Evolutionary conservation across 2,888 invertebrate species (phyloP).

Genomic region (Polia nebulosa): DNA sequence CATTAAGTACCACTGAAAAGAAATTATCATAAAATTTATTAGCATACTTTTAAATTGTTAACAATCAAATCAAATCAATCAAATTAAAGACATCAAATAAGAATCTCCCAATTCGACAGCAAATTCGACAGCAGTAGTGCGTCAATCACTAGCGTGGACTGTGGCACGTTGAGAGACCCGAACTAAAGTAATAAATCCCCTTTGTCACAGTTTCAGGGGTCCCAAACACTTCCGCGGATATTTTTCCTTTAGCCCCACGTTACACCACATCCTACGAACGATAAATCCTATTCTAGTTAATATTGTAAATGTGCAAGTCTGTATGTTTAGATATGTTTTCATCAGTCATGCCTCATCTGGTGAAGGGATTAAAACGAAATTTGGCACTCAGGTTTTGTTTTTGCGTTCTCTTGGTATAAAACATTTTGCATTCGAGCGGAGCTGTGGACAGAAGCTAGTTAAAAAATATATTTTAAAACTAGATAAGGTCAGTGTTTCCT

Average conservation of each 20-base stretch:
- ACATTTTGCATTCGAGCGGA: not conserved
- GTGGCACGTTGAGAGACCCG: slow-evolving; percentile 42
- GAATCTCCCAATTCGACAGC: slow-evolving; percentile 32
- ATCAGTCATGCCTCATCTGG: not conserved
- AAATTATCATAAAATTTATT: no score
- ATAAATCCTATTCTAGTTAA: not conserved
- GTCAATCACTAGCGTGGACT: slow-evolving; percentile 53
- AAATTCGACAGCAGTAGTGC: slow-evolving; percentile 43
- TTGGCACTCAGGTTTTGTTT: not conserved
- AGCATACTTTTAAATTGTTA: no score
- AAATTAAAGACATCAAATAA: slow-evolving; percentile 26
- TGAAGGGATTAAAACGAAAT: not conserved
- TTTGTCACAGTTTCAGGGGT: slow-evolving; percentile 43
- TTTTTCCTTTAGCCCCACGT: slow-evolving; percentile 32
- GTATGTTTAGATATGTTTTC: not conserved
- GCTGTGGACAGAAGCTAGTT: no score
- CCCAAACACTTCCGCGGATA: slow-evolving; percentile 44
- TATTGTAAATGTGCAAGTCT: not conserved
- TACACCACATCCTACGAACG: slow-evolving; percentile 26
- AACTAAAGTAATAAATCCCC: slow-evolving; percentile 69
- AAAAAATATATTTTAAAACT: not conserved
- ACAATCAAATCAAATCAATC: no score
- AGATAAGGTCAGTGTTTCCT: not conserved
- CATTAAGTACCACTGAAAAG: no score
- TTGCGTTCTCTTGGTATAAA: not conserved